These are phyloP conservation scores for Tenebrosternarchus preto DNA, from an alignment of 2,113 vertebrate genomes.

Conservation along the genomic window DNA sequence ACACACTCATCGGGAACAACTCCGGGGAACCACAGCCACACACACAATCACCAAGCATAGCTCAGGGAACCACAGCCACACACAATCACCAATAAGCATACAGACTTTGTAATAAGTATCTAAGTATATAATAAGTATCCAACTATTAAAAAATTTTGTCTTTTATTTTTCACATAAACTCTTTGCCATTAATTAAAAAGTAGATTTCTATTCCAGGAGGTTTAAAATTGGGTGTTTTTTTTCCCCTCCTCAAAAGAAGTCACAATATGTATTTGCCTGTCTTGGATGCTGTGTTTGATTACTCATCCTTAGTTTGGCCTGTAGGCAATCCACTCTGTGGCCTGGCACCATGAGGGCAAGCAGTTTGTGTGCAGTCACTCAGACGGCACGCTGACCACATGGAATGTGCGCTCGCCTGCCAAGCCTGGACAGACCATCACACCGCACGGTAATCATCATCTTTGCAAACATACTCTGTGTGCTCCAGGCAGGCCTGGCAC, in stretches of 20 bases:
- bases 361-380: conserved; percentile 99
- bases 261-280: background rate
- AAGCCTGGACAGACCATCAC: conserved; percentile 93
- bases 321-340: conserved; percentile 95
- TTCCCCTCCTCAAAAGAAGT: background rate
- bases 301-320: conserved; percentile 42
- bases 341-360: conserved; percentile 99
- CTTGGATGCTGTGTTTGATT: conserved; percentile 33
- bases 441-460: conserved; percentile 87
- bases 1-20: too few relatives aligned
- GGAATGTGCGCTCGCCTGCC: conserved; percentile 89
- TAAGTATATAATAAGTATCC: background rate
- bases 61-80: background rate
- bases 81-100: background rate
- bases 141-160: too few relatives aligned
- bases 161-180: background rate
- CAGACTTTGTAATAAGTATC: background rate
- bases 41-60: too few relatives aligned
- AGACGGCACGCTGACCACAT: conserved; percentile 94
- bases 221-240: background rate
- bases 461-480: conserved; percentile 25
- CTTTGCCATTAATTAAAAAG: background rate
- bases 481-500: background rate
- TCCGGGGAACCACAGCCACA: background rate
- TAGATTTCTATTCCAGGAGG: background rate